Evolutionary conservation across 2,113 vertebrate species (phyloP).

Genomic region (Holacanthus passer): DNA sequence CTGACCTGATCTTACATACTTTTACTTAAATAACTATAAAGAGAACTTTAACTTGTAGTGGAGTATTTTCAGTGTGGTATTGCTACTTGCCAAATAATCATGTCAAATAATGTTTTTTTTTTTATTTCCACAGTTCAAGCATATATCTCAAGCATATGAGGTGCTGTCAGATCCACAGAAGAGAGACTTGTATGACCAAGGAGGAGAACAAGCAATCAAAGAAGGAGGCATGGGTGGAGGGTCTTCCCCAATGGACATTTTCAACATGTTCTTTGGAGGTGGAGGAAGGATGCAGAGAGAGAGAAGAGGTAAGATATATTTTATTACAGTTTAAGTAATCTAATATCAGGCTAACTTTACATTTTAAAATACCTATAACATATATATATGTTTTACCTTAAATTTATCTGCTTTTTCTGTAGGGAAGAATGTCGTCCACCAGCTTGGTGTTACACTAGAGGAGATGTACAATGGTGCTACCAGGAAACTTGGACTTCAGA

Average conservation of each 20-base stretch:
- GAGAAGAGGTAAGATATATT: slow-evolving; percentile 88
- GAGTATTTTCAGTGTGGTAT: too few species aligned
- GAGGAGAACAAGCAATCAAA: slow-evolving; percentile 98
- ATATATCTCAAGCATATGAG: slow-evolving; percentile 98
- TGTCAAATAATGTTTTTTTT: background rate
- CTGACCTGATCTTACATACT: too few species aligned
- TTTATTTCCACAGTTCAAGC: slow-evolving; percentile 91
- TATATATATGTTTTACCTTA: background rate
- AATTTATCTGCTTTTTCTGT: background rate
- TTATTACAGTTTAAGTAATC: background rate
- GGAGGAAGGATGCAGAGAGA: slow-evolving; percentile 95
- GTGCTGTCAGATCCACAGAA: slow-evolving; percentile 97
- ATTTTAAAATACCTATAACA: background rate
- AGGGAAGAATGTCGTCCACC: slow-evolving; percentile 98
- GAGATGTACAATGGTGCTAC: slow-evolving; percentile 94
- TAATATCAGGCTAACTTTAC: background rate
- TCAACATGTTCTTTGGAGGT: slow-evolving; percentile 99
- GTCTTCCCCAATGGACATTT: slow-evolving; percentile 97
- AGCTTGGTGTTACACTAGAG: slow-evolving; percentile 92
- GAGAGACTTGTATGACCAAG: slow-evolving; percentile 96
- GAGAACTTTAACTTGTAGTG: too few species aligned
- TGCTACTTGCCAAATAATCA: too few species aligned
- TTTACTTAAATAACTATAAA: background rate
- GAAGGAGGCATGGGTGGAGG: slow-evolving; percentile 92
- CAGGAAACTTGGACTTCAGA: slow-evolving; percentile 96